Conservation (phyloP, 1,140 invertebrate genomes). For the Papilio polytes region DNA sequence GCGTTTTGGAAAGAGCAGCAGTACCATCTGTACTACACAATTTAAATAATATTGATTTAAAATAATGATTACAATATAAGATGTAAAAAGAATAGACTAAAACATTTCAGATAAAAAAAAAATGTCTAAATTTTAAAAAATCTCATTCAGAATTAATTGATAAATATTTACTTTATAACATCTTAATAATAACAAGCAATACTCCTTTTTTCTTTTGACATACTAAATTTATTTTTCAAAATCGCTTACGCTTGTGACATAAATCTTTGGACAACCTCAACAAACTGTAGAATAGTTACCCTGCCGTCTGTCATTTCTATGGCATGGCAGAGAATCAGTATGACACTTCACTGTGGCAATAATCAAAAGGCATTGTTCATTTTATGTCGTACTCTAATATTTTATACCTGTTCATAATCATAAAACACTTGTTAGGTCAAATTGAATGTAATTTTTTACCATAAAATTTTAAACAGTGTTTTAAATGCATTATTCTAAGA, state of each 20-base stretch:
- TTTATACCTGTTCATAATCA: background rate
- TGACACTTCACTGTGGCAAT: constrained; percentile 73
- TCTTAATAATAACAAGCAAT: too few relatives aligned
- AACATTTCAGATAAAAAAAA: too few relatives aligned
- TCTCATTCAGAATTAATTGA: too few relatives aligned
- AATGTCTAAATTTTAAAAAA: too few relatives aligned
- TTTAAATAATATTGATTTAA: background rate
- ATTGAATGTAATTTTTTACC: background rate
- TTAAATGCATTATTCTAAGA: too few relatives aligned
- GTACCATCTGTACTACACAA: background rate
- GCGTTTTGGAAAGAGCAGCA: background rate
- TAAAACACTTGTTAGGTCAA: background rate
- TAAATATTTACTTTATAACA: too few relatives aligned
- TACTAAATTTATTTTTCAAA: background rate
- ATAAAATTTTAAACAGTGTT: too few relatives aligned
- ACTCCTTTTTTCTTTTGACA: background rate
- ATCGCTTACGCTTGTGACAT: constrained; percentile 36
- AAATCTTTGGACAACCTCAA: background rate
- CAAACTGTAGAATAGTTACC: constrained; percentile 50
- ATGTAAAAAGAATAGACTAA: background rate
- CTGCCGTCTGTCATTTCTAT: constrained; percentile 56
- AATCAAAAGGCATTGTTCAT: constrained; percentile 76
- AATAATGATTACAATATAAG: background rate
- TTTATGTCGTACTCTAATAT: constrained; percentile 54
- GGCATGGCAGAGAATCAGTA: constrained; percentile 52